Percentiles rank a stretch among this genome's conserved stretches.
Conservation (phyloP, 2,797 vertebrate genomes). For the Spatula versicolor region DNA sequence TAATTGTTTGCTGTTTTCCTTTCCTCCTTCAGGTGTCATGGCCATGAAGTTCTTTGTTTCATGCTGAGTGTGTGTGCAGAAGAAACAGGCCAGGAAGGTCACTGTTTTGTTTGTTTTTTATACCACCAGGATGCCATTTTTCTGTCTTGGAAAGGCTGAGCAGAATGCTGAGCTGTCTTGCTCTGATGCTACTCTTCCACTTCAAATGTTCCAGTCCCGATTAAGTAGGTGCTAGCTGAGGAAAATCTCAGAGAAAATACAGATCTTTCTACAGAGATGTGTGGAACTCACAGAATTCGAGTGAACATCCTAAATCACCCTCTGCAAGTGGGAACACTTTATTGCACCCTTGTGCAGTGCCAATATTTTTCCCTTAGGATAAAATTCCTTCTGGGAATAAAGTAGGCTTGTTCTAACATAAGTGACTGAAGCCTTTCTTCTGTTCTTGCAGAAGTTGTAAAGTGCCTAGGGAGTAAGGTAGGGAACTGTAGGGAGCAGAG, state of each 20-base stretch:
- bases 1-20: neutral
- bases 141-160: neutral
- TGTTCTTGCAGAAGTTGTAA: neutral
- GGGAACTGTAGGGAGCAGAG: neutral
- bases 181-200: neutral
- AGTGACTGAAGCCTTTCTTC: neutral
- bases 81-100: neutral
- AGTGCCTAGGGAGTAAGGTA: neutral
- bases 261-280: neutral
- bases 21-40: neutral
- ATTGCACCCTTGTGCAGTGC: neutral
- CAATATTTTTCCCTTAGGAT: neutral
- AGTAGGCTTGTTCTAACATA: neutral
- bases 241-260: neutral
- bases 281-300: neutral
- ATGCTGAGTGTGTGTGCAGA: neutral
- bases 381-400: conserved; percentile 1
- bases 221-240: neutral
- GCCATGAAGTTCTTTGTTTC: neutral
- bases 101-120: neutral
- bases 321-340: neutral
- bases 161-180: neutral
- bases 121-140: neutral
- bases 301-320: neutral
- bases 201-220: neutral